Evolutionary conservation across 1,140 invertebrate species (phyloP), one percentile per base, ranked within the genome.

Genomic region (Cotesia glomerata): DNA sequence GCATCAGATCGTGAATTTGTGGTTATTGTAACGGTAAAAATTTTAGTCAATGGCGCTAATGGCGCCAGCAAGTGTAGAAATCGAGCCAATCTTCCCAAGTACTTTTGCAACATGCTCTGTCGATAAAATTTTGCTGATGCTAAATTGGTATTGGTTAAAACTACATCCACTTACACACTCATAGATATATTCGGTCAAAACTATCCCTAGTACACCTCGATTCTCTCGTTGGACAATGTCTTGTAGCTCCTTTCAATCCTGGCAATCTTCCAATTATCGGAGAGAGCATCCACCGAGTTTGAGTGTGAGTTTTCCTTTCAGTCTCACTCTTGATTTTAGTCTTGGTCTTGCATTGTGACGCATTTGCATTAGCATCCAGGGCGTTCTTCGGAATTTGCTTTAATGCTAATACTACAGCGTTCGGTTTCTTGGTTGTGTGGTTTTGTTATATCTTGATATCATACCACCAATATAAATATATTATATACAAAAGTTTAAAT

Each of bases 231-330:
- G 26, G 26, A 26, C 26, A 26, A 14, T 45, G 49, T 16, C 32
- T 78, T 71, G 18, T n/a, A 35, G 59, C 16, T 66, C 74, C 36
- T 35, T 45, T 49, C 59, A 72, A 69, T 59, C 75, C 76, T 76
- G 74, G 74, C 77, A 67, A 36, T 80, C 75, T 79, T 78, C 78
- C 79, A 80, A 80, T 80, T 79, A 78, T 79, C 74, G 73, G 70
- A 26, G 56, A 71, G 73, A 79, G 77, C 77, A 77, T 79, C 69
- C 69, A 61, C 49, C 11, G 39, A 45, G 11, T 45, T 11, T 5
- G 11, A 45, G 39, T 45, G 26, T 26, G 26, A 26, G 26, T 26
- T 26, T 26, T 26, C 26, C 3, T 26, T 66, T 75, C 65, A 52
- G 39, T 45, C 39, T 45, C 5, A 11, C 7, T 45, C 39, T 5